Percentiles rank a stretch among this genome's conserved stretches.
phyloP scores from a whole-genome alignment of 2,113 vertebrate genomes.

The Gambusia affinis region DNA sequence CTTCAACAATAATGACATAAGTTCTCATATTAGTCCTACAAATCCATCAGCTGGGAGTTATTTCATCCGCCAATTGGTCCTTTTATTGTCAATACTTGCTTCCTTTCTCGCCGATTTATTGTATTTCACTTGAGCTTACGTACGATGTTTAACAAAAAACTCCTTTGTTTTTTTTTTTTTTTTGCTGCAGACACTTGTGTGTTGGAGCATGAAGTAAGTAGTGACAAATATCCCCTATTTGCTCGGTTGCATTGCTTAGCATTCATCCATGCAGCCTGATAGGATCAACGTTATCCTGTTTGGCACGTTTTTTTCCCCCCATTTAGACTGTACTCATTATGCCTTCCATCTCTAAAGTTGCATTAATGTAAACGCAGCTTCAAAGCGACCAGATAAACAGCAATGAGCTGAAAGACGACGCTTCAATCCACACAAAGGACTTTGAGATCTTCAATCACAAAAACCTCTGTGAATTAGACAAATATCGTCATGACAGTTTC shows the following conservation, averaged over 20 bases:
- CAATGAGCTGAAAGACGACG: background rate
- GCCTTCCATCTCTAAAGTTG: constrained; percentile 27
- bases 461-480: too few species aligned
- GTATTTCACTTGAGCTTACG: constrained; percentile 2
- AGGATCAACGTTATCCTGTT: constrained; percentile 60
- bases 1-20: constrained; percentile 16
- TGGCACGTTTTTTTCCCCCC: constrained; percentile 49
- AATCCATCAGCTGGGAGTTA: constrained; percentile 23
- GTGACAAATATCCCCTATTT: constrained; percentile 44
- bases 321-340: constrained; percentile 59
- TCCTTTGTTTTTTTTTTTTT: background rate
- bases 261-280: constrained; percentile 55
- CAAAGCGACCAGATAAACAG: background rate
- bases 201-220: constrained; percentile 16
- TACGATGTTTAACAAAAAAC: constrained; percentile 9
- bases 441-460: too few species aligned
- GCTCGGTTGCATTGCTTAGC: constrained; percentile 46
- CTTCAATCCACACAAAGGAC: background rate
- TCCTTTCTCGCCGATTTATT: background rate
- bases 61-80: constrained; percentile 6
- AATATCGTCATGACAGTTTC: too few species aligned
- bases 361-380: background rate
- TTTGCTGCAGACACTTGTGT: constrained; percentile 11
- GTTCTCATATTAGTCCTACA: constrained; percentile 33
- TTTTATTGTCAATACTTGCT: background rate